A percentile compares a stretch with the other conserved stretches of the same genome.
phyloP scores from a whole-genome alignment of 2,113 vertebrate genomes.

The Tamias sibiricus region DNA sequence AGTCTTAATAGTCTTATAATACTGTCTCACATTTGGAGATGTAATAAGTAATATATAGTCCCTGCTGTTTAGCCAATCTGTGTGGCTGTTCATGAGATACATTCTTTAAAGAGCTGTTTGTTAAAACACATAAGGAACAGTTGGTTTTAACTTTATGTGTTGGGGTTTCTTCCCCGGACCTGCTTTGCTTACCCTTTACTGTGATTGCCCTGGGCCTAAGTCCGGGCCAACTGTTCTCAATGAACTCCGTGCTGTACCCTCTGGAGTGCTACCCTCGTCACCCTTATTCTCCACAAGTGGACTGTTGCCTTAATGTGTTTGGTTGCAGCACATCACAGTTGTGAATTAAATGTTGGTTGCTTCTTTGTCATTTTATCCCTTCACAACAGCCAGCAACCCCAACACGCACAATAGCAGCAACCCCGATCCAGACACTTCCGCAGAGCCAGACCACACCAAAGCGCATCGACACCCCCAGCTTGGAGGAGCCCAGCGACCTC shows the following conservation, averaged over 20 bases:
- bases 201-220: rapidly evolving
- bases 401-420: constrained; percentile 97
- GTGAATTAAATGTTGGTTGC: not conserved
- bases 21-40: not conserved
- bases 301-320: not conserved
- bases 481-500: constrained; percentile 99
- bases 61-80: not conserved
- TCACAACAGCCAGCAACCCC: constrained; percentile 95
- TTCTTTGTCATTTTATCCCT: constrained; percentile 33
- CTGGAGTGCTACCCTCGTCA: rapidly evolving
- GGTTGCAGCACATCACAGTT: not conserved
- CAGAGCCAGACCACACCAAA: constrained; percentile 99
- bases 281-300: not conserved
- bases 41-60: not conserved
- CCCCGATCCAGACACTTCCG: constrained; percentile 94
- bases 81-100: not conserved
- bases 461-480: constrained; percentile 96
- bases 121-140: not conserved
- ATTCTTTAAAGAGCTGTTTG: not conserved
- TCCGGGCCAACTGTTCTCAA: not conserved
- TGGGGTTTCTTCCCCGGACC: not conserved
- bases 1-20: not conserved
- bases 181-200: not conserved
- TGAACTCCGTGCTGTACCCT: rapidly evolving
- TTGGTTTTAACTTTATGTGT: not conserved